Evolutionary conservation across 2,797 vertebrate species (phyloP), one percentile per base, ranked within the genome.

Genomic region (Peromyscus eremicus): DNA sequence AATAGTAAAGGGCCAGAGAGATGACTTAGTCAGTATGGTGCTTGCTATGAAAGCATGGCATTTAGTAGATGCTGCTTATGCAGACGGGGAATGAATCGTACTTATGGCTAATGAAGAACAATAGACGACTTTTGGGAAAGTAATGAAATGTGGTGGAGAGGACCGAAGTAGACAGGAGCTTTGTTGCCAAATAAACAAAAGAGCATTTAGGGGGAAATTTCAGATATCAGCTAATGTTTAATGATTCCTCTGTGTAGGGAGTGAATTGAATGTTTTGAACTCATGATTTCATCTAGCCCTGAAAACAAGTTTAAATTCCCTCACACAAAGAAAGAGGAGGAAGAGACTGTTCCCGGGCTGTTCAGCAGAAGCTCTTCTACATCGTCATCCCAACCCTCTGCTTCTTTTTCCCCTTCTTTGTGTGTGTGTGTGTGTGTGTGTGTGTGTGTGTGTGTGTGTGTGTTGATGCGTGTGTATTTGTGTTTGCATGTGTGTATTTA

Each of bases 41-140:
- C 82, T 85, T 68, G 82, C 62, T 60, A 6, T 0, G 19, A 68
- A 49, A 68, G 43, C 40, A 57, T 68, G 43, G 71, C n/a, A 89
- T 94, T 79, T 34, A 75, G 60, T 34, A 91, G 83, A 73, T 32
- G 73, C 40, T 34, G 6, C 21, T 13, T 40, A 79, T 80, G 34
- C 80, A 2, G 68, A 85, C 93, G 27, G 32, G 25, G 43, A 95
- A 79, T 83, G 70, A 91, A 37, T 89, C 75, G 93, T 60, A 89
- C 49, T 49, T 73, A 89, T 23, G 82, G 77, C 84, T 64, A 92
- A 89, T 75, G 86, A 94, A 86, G 75, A 43, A 96, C 37, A 94
- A 62, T 5, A 77, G 11, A 40, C 4, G 37, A 16, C 85, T 86
- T 94, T 73, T 52, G 81, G 14, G 77, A 95, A 89, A n/a, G 89